Conservation (phyloP, 2,113 vertebrate species). For the Ophiodon elongatus region DNA sequence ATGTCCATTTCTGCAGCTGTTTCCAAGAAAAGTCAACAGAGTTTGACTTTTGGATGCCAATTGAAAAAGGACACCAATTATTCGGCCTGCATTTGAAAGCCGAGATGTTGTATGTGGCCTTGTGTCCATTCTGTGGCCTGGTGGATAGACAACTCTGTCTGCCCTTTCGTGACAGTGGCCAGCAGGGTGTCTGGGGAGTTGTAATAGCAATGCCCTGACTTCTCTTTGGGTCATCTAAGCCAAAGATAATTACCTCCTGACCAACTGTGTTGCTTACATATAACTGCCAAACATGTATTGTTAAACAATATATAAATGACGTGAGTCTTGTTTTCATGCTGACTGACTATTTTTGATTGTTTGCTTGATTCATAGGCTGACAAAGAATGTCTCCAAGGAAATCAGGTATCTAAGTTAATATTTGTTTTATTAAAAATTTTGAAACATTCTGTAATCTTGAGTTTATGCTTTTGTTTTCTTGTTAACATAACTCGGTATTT, state of each 20-base stretch:
- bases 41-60: conserved; percentile 74
- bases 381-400: conserved; percentile 74
- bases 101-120: conserved; percentile 59
- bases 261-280: conserved; percentile 30
- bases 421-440: not conserved
- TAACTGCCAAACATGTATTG: conserved; percentile 21
- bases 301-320: not conserved
- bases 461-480: not conserved
- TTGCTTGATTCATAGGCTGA: conserved; percentile 63
- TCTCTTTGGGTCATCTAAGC: conserved; percentile 53
- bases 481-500: conserved; percentile 19
- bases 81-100: conserved; percentile 69
- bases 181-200: conserved; percentile 64
- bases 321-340: not conserved
- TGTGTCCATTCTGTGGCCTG: conserved; percentile 54
- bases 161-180: conserved; percentile 61
- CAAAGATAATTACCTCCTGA: conserved; percentile 64
- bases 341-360: conserved; percentile 22
- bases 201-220: conserved; percentile 52
- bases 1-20: conserved; percentile 73
- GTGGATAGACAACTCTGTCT: conserved; percentile 64
- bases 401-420: conserved; percentile 71
- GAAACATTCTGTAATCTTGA: not conserved
- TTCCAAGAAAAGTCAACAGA: conserved; percentile 73
- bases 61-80: conserved; percentile 69